A percentile compares a stretch with the other conserved stretches of the same genome.
Evolutionary conservation across 23 tunicate genomes (phyloP).

Genomic region (Clavelina lepadiformis): DNA sequence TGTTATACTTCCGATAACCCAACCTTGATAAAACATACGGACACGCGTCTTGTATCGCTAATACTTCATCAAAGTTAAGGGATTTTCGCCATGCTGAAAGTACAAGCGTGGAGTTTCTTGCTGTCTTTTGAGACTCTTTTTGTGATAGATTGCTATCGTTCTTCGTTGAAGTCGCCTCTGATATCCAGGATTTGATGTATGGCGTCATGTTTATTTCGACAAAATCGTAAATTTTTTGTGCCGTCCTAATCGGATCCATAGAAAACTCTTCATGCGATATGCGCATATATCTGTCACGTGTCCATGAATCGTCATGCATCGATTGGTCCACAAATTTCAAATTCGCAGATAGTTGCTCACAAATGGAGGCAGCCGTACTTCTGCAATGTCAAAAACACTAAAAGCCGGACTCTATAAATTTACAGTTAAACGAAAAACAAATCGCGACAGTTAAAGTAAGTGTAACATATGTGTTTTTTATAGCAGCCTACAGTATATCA

Average conservation of each 20-base stretch:
- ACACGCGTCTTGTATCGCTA: constrained; percentile 3
- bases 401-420: too few species aligned
- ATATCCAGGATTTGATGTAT: neutral
- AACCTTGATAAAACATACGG: neutral
- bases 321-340: too few species aligned
- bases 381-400: too few species aligned
- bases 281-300: neutral
- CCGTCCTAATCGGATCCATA: neutral
- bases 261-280: constrained; percentile 1
- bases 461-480: too few species aligned
- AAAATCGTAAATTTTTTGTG: constrained; percentile 5
- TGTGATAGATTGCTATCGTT: neutral
- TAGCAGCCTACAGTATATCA: too few species aligned
- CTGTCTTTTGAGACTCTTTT: neutral
- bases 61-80: constrained; percentile 1
- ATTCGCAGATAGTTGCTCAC: too few species aligned
- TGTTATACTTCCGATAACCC: neutral
- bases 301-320: neutral
- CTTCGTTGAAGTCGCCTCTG: neutral
- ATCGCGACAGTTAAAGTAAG: too few species aligned
- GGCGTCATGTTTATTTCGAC: neutral
- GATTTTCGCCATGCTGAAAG: neutral
- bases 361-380: too few species aligned
- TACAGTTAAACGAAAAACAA: too few species aligned
- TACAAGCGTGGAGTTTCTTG: neutral